A percentile compares a stretch with the other conserved stretches of the same genome.
Conservation (phyloP, 2,888 invertebrate species). For the Piscicola geometra region DNA sequence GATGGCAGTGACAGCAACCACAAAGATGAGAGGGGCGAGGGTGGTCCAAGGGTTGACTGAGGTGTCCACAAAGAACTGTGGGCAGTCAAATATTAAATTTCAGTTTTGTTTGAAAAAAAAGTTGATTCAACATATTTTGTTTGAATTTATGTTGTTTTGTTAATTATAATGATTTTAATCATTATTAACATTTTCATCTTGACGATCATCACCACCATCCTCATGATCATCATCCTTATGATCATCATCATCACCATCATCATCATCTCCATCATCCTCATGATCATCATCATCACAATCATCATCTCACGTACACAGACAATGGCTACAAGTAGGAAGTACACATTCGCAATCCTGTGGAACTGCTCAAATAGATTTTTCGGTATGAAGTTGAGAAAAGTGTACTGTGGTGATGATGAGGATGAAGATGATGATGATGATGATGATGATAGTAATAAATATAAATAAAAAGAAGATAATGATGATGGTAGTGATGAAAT, state of each 20-base stretch:
- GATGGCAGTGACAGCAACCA: slow-evolving; percentile 70
- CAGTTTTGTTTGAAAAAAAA: too few relatives aligned
- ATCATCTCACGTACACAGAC: slow-evolving; percentile 58
- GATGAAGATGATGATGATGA: slow-evolving; percentile 1
- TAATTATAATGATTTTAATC: slow-evolving; percentile 6
- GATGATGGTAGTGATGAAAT: background rate
- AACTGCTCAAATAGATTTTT: slow-evolving; percentile 79
- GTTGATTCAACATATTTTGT: too few relatives aligned
- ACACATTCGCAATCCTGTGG: slow-evolving; percentile 59
- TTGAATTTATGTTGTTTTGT: too few relatives aligned
- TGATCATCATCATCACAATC: background rate
- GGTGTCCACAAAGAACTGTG: slow-evolving; percentile 59
- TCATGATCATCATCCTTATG: background rate
- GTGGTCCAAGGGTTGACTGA: slow-evolving; percentile 76
- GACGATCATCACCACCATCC: background rate
- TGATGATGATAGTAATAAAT: slow-evolving; percentile 2
- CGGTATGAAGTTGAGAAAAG: slow-evolving; percentile 71
- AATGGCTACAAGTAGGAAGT: slow-evolving; percentile 60
- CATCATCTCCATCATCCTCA: background rate
- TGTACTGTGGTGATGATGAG: slow-evolving; percentile 62
- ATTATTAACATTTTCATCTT: slow-evolving; percentile 13
- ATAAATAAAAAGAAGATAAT: background rate
- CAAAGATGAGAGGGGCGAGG: slow-evolving; percentile 70
- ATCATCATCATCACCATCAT: slow-evolving; percentile 13
- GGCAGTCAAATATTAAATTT: too few relatives aligned